Evolutionary conservation across 1,140 invertebrate genomes (phyloP).

Genomic region (Centruroides sculpturatus): DNA sequence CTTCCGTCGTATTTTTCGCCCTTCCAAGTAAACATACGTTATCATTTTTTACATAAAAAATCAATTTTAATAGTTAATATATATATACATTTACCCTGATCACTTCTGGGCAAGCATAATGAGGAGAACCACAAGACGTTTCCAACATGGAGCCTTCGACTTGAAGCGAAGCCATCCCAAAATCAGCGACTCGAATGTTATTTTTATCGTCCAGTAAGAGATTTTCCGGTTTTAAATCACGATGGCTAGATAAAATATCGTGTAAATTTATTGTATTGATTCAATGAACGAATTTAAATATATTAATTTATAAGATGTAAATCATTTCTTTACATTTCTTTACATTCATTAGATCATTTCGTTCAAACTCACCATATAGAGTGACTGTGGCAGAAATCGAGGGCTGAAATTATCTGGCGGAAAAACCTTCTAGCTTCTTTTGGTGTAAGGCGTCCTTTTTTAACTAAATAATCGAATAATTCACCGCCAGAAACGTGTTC

Average conservation of each 20-base stretch:
- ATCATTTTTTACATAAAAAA: too few relatives aligned
- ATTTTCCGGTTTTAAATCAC: slow-evolving; percentile 97
- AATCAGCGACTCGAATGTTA: slow-evolving; percentile 97
- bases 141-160: slow-evolving; percentile 95
- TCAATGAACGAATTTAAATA: too few relatives aligned
- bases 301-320: too few relatives aligned
- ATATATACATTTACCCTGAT: slow-evolving; percentile 62
- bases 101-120: slow-evolving; percentile 98
- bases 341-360: too few relatives aligned
- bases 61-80: background rate
- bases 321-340: too few relatives aligned
- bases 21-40: slow-evolving; percentile 35
- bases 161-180: slow-evolving; percentile 97
- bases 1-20: slow-evolving; percentile 99
- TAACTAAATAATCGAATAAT: slow-evolving; percentile 96
- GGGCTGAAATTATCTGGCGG: slow-evolving; percentile 94
- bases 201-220: slow-evolving; percentile 93
- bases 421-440: slow-evolving; percentile 97
- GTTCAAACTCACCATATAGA: slow-evolving; percentile 81
- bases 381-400: slow-evolving; percentile 99
- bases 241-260: slow-evolving; percentile 55
- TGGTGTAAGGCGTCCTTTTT: slow-evolving; percentile 90
- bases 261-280: too few relatives aligned
- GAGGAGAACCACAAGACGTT: slow-evolving; percentile 95
- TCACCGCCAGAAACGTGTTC: slow-evolving; percentile 98